phyloP scores from a whole-genome alignment of 2,797 vertebrate genomes.

The Pipistrellus nathusii region DNA sequence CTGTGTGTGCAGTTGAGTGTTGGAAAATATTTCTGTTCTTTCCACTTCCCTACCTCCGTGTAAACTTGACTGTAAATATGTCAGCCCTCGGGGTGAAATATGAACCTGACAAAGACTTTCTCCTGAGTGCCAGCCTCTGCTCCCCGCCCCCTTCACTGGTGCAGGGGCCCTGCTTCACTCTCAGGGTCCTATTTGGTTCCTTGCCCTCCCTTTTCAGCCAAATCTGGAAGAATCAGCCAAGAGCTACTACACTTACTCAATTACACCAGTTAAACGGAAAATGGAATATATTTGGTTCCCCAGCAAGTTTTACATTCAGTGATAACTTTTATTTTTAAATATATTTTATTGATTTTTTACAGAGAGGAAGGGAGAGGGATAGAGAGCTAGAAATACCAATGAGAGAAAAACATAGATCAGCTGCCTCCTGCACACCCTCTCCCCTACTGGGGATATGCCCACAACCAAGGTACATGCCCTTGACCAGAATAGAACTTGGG shows the following conservation, averaged over 20 bases:
- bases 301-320: background rate
- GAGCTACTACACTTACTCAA: background rate
- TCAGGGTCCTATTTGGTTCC: background rate
- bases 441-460: too few relatives aligned
- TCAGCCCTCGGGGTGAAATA: background rate
- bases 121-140: background rate
- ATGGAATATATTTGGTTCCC: background rate
- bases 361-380: too few relatives aligned
- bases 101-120: background rate
- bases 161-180: background rate
- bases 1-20: background rate
- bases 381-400: too few relatives aligned
- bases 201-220: background rate
- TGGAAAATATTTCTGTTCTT: slow-evolving; percentile 2
- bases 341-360: too few relatives aligned
- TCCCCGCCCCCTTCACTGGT: background rate
- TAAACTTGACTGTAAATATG: slow-evolving; percentile 49
- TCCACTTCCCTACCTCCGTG: background rate
- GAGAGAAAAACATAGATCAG: too few relatives aligned
- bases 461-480: too few relatives aligned
- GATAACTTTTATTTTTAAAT: background rate
- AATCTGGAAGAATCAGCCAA: background rate
- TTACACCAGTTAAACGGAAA: background rate
- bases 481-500: too few relatives aligned
- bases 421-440: too few relatives aligned